Conservation (phyloP, 2,113 vertebrate genomes). For the Pseudorectes ferrugineus region DNA sequence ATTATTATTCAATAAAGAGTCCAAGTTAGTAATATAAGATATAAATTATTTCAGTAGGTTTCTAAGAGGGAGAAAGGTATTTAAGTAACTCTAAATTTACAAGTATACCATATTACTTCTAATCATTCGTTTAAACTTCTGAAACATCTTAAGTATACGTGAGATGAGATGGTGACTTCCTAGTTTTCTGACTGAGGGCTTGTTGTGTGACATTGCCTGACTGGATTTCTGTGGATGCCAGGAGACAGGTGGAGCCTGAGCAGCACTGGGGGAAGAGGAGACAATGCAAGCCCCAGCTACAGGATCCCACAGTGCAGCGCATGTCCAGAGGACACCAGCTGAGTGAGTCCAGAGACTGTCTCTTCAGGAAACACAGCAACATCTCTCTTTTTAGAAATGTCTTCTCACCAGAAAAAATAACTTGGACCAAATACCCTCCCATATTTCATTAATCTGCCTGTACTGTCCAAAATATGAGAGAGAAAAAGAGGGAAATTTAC, state of each 20-base stretch:
- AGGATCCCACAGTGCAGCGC: fast-evolving
- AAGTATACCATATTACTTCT: neutral
- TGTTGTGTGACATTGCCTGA: fast-evolving
- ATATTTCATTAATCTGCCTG: neutral
- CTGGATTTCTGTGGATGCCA: neutral
- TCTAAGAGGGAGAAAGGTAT: neutral
- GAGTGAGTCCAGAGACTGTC: neutral
- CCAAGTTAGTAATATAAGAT: neutral
- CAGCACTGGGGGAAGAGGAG: neutral
- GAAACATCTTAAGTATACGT: neutral
- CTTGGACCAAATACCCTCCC: fast-evolving
- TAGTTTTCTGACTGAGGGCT: neutral
- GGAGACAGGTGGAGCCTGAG: neutral
- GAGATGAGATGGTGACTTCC: neutral
- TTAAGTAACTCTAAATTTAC: neutral
- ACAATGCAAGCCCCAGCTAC: fast-evolving
- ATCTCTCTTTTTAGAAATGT: neutral
- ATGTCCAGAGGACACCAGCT: neutral
- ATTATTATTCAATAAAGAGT: neutral
- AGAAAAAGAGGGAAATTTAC: neutral
- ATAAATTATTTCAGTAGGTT: neutral
- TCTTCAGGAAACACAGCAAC: neutral
- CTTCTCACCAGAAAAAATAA: neutral
- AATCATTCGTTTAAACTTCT: neutral
- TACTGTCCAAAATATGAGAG: neutral